Percentiles rank a stretch among this genome's conserved stretches.
These are phyloP conservation scores for Gallinago solitaria DNA, from an alignment of 2,797 vertebrate species.

Conservation along the genomic window DNA sequence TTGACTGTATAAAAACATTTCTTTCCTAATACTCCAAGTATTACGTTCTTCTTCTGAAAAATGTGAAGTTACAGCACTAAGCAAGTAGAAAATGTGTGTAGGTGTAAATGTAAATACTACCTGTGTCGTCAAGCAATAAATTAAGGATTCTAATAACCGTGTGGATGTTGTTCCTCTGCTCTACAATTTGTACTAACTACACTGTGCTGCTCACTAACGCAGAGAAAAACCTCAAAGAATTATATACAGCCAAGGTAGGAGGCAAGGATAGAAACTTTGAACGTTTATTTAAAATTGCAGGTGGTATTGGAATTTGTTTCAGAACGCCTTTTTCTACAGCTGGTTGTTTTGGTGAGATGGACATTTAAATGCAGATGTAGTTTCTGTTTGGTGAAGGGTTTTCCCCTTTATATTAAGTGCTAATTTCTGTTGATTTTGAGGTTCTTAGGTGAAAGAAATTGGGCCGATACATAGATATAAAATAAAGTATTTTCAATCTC, in stretches of 20 bases:
- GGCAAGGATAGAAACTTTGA: not conserved
- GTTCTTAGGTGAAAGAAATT: not conserved
- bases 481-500: not conserved
- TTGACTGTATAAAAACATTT: not conserved
- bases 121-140: not conserved
- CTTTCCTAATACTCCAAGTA: not conserved
- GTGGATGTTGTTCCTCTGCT: not conserved
- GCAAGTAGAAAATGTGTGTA: not conserved
- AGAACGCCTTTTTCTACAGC: slow-evolving; percentile 14
- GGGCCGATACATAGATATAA: not conserved
- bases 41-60: not conserved
- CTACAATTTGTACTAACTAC: fast-evolving
- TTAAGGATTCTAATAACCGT: not conserved
- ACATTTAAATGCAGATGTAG: not conserved
- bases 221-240: not conserved
- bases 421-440: not conserved
- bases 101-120: not conserved
- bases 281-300: slow-evolving; percentile 14
- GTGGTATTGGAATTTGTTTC: slow-evolving; percentile 21
- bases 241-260: not conserved
- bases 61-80: not conserved
- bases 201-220: fast-evolving
- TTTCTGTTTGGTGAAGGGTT: not conserved
- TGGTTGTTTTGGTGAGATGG: not conserved
- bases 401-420: not conserved